phyloP scores from a whole-genome alignment of 2,888 invertebrate species.

The Neoitamus cyanurus region DNA sequence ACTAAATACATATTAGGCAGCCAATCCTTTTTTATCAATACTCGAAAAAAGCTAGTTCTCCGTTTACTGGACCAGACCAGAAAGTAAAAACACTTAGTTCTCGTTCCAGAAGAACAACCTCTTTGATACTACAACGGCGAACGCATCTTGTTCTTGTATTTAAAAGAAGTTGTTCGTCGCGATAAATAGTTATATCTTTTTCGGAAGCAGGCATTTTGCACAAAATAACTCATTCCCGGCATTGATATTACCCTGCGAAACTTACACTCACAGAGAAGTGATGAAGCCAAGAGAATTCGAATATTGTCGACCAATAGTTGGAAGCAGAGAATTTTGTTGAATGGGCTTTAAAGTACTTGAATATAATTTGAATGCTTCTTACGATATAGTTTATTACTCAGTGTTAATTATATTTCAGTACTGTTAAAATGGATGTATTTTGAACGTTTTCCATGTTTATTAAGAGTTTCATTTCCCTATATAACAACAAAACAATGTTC shows the following conservation, averaged over 20 bases:
- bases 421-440: conserved; percentile 18
- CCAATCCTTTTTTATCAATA: not conserved
- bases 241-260: not conserved
- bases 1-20: not conserved
- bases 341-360: conserved; percentile 13
- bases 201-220: not conserved
- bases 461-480: not conserved
- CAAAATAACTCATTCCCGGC: not conserved
- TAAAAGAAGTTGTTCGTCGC: not conserved
- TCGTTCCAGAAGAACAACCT: not conserved
- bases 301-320: not conserved
- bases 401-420: conserved; percentile 20
- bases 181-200: not conserved
- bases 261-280: not conserved
- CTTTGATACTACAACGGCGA: not conserved
- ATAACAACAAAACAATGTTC: not conserved
- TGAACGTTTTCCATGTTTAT: conserved; percentile 9
- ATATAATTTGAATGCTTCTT: conserved; percentile 24
- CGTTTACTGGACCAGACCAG: not conserved
- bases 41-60: not conserved
- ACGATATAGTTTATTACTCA: conserved; percentile 25
- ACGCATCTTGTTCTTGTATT: not conserved
- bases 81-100: not conserved
- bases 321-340: not conserved
- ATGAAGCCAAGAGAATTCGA: not conserved